Base-by-base conservation (phyloP, 2,888 invertebrate genomes). In the Theretra japonica region DNA sequence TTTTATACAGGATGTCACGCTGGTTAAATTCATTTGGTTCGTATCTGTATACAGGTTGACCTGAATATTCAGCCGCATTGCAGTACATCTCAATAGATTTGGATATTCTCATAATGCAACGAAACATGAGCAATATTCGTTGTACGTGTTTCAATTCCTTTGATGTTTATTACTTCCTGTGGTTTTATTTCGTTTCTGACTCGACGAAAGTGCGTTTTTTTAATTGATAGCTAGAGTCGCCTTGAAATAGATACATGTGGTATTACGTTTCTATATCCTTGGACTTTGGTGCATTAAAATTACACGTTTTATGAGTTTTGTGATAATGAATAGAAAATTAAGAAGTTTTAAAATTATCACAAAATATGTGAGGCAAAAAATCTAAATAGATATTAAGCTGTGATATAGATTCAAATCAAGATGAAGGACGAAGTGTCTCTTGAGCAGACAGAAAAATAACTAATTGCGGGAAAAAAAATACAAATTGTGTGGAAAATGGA, bases 41-140 rank as follows among this genome's bases (percentile, higher is more conserved):
- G 28, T 53, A 25, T 28, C 19, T 50, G 68, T 69, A 53, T 28
- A 74, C 73, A 78, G 75, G 78, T 65, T 82, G 83, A 82, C 82
- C 82, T 82, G 81, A 83, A 83, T 84, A 81, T 80, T 79, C 79
- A 80, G 76, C 82, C 81, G 84, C 84, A 84, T 78, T 84, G 84
- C 83, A 84, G 84, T 78, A 74, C 73, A 76, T 82, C 79, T 79
- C 75, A 75, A 73, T 74, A 75, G 73, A 74, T 80, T 80, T 79
- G 75, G 76, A 76, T 72, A 78, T 76, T 75, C 77, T 78, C 75
- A 76, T 74, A 74, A 75, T 75, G 76, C 74, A 70, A 75, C 68
- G 60, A 8, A 70, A 72, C 50, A 68, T 74, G 76, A 74, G 73
- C 73, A 25, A 69, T 50, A n/a, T 70, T 69, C 73, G 70, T 62